Conservation (phyloP, 2,888 invertebrate genomes). For the Halocaridina rubra region DNA sequence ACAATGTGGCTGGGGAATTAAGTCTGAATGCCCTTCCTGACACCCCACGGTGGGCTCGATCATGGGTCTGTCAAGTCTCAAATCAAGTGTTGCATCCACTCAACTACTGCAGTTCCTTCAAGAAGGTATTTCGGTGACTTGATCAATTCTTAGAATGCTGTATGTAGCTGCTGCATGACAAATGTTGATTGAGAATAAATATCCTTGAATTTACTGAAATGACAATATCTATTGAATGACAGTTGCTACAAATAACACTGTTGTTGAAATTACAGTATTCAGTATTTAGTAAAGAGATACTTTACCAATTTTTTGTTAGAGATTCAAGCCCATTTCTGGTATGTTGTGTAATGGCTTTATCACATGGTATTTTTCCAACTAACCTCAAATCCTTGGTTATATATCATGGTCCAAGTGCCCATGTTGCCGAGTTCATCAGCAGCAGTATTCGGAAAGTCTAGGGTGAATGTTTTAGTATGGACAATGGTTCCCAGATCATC, state of each 20-base stretch:
- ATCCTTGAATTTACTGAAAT: too few relatives aligned
- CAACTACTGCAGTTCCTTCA: too few relatives aligned
- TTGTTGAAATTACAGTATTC: not conserved
- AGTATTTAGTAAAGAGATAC: not conserved
- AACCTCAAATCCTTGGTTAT: slow-evolving; percentile 69
- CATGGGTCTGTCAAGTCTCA: too few relatives aligned
- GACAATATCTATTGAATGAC: too few relatives aligned
- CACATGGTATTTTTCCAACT: not conserved
- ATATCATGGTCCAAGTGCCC: slow-evolving; percentile 71
- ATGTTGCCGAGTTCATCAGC: slow-evolving; percentile 69
- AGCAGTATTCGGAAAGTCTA: slow-evolving; percentile 68
- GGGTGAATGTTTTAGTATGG: slow-evolving; percentile 42
- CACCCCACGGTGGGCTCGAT: too few relatives aligned
- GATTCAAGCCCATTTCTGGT: not conserved
- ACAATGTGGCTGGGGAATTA: too few relatives aligned
- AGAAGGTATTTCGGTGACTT: too few relatives aligned
- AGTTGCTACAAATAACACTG: not conserved
- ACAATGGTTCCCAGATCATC: slow-evolving; percentile 28
- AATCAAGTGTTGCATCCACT: too few relatives aligned
- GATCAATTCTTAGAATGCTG: too few relatives aligned
- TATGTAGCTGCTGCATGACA: too few relatives aligned
- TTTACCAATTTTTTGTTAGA: not conserved
- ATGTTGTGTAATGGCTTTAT: not conserved
- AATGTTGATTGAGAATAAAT: too few relatives aligned
- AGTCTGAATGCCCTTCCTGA: too few relatives aligned